A percentile compares a stretch with the other conserved stretches of the same genome.
phyloP scores from a whole-genome alignment of 2,113 vertebrate species.

The Phyllostomus hastatus region DNA sequence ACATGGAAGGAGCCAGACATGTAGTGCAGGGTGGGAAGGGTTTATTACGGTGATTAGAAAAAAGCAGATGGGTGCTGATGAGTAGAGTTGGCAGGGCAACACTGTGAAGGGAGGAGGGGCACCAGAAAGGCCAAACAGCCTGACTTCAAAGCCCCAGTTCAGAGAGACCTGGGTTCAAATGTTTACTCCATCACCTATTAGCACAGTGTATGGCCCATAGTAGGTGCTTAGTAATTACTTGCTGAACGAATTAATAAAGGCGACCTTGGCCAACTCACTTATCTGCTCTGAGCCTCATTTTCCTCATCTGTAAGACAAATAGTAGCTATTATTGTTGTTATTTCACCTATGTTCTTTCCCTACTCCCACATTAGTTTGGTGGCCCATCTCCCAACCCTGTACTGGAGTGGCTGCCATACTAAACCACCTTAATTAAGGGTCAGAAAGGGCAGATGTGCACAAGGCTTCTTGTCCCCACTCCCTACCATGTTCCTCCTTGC shows the following conservation, averaged over 20 bases:
- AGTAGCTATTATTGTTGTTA: background rate
- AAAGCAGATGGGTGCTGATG: background rate
- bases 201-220: background rate
- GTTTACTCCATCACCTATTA: background rate
- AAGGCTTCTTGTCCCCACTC: background rate
- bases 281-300: conserved; percentile 13
- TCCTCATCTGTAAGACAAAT: conserved; percentile 15
- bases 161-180: conserved; percentile 3
- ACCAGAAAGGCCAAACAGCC: background rate
- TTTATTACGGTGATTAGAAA: background rate
- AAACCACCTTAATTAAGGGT: background rate
- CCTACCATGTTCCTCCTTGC: background rate
- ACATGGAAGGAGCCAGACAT: background rate
- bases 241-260: conserved; percentile 19
- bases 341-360: background rate
- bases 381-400: background rate
- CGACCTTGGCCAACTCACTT: conserved; percentile 4
- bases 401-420: background rate
- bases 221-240: conserved; percentile 12
- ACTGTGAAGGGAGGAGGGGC: background rate
- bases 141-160: background rate
- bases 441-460: background rate
- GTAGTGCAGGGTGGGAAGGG: background rate
- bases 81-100: background rate
- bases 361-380: background rate